phyloP scores from a whole-genome alignment of 2,888 invertebrate genomes.

The Apotomis turbidana region DNA sequence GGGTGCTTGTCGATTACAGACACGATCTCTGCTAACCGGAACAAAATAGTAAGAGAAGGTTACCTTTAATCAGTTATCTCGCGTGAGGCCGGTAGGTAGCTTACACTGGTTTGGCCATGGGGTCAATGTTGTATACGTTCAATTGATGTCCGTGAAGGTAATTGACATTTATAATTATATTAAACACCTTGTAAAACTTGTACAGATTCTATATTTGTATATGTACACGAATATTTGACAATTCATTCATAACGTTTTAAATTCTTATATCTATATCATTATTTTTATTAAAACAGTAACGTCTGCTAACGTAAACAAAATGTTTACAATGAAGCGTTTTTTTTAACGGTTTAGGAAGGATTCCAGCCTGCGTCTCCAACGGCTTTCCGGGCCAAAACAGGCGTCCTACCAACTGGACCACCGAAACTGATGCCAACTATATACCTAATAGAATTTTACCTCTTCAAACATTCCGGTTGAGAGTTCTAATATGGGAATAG shows the following conservation, averaged over 20 bases:
- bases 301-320: too few species aligned
- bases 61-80: constrained; percentile 45
- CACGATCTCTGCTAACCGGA: constrained; percentile 55
- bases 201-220: not conserved
- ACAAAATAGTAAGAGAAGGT: constrained; percentile 61
- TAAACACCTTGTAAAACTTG: constrained; percentile 18
- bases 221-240: not conserved
- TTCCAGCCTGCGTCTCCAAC: too few species aligned
- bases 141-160: constrained; percentile 57
- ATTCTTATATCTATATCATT: too few species aligned
- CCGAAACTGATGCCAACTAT: too few species aligned
- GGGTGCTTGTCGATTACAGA: constrained; percentile 41
- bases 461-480: too few species aligned
- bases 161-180: constrained; percentile 37
- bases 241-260: too few species aligned
- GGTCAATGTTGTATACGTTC: constrained; percentile 65
- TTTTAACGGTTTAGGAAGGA: too few species aligned
- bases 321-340: too few species aligned
- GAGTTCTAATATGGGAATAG: not conserved
- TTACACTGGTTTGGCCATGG: constrained; percentile 61
- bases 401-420: too few species aligned
- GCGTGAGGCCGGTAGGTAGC: constrained; percentile 59
- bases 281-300: too few species aligned
- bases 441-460: too few species aligned
- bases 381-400: too few species aligned